These are phyloP conservation scores for Drosophila fuyamai DNA, from an alignment of 1,140 invertebrate genomes.

Conservation along the genomic window DNA sequence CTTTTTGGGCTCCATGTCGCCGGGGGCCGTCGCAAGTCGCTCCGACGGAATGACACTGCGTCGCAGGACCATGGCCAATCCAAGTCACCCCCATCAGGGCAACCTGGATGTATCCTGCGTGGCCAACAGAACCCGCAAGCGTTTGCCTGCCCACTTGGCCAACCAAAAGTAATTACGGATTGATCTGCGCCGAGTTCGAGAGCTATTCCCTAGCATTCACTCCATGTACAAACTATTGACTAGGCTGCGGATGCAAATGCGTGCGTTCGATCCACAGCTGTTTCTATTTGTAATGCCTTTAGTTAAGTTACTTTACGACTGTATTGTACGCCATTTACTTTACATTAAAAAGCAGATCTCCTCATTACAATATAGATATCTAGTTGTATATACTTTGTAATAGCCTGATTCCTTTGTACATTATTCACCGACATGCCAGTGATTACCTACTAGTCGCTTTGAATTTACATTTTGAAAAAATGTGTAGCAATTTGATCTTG, in stretches of 20 bases:
- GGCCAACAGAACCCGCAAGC: conserved; percentile 17
- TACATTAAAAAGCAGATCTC: neutral
- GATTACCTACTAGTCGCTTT: too few relatives aligned
- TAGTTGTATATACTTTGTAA: neutral
- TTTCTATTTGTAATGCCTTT: neutral
- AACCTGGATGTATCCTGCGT: conserved; percentile 18
- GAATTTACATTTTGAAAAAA: too few relatives aligned
- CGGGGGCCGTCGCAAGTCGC: neutral
- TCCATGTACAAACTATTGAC: neutral
- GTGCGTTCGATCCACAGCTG: neutral
- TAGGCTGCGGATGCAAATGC: conserved; percentile 12
- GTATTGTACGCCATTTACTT: neutral
- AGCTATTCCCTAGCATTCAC: neutral
- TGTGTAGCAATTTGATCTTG: too few relatives aligned
- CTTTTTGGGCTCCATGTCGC: neutral
- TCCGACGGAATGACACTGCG: neutral
- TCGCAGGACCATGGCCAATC: neutral
- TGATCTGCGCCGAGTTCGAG: neutral
- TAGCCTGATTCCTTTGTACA: too few relatives aligned
- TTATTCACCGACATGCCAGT: too few relatives aligned
- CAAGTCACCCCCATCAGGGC: accelerated
- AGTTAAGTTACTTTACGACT: neutral
- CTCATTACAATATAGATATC: neutral
- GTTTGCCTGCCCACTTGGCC: neutral
- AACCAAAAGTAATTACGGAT: neutral